Evolutionary conservation across 2,113 vertebrate genomes (phyloP).

Genomic region (Nannobrachium achirus): DNA sequence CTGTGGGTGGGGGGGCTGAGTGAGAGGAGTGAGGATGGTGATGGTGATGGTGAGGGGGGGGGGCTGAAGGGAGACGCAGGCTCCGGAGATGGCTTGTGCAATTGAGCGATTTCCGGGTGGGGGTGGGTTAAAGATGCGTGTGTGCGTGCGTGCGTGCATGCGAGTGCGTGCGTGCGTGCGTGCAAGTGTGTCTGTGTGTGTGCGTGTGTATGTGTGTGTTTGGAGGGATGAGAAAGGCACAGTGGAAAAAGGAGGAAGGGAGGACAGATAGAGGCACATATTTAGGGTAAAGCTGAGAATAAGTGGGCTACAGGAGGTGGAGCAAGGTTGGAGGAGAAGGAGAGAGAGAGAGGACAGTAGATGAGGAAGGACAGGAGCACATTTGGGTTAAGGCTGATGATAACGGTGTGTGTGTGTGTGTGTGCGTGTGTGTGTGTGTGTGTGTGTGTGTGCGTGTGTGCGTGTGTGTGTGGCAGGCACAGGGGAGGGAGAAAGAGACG

Average conservation of each 20-base stretch:
- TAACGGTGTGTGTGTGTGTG: background rate
- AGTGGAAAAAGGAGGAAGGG: too few species aligned
- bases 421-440: background rate
- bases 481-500: slow-evolving; percentile 15
- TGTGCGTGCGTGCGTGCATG: too few species aligned
- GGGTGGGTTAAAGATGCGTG: too few species aligned
- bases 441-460: background rate
- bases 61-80: slow-evolving; percentile 56
- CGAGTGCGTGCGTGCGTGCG: too few species aligned
- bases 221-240: too few species aligned
- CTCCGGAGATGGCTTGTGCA: slow-evolving; percentile 71
- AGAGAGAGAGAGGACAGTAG: background rate
- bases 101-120: slow-evolving; percentile 68
- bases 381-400: slow-evolving; percentile 51
- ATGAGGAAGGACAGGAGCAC: slow-evolving; percentile 43
- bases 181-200: too few species aligned
- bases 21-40: slow-evolving; percentile 22
- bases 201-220: too few species aligned
- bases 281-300: too few species aligned
- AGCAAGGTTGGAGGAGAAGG: slow-evolving; percentile 4
- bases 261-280: too few species aligned
- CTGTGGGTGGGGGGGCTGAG: slow-evolving; percentile 3
- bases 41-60: slow-evolving; percentile 16
- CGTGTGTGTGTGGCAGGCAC: background rate
- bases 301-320: slow-evolving; percentile 44